Conservation (phyloP, 2,113 vertebrate species). For the Poicephalus gulielmi region DNA sequence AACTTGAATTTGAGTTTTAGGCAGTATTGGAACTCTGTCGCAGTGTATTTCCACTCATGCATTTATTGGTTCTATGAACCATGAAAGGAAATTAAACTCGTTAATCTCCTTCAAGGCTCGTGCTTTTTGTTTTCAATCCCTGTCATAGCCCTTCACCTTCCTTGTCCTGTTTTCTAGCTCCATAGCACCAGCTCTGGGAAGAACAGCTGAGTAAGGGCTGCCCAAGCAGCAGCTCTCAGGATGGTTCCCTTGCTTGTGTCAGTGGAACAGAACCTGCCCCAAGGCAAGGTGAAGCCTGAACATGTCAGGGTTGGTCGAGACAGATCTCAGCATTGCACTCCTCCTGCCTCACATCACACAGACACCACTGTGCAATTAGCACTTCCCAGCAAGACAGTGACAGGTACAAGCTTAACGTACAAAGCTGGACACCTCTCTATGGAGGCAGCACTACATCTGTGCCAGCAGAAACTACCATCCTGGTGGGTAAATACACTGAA, state of each 20-base stretch:
- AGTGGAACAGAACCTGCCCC: not conserved
- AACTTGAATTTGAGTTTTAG: conserved; percentile 42
- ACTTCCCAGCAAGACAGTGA: not conserved
- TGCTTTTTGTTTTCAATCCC: not conserved
- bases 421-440: not conserved
- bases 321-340: not conserved
- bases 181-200: not conserved
- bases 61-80: conserved; percentile 83
- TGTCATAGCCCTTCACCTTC: not conserved
- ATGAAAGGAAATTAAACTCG: conserved; percentile 71
- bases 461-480: not conserved
- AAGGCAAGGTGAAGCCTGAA: not conserved
- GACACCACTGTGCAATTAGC: not conserved
- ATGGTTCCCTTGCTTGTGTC: rapidly evolving
- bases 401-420: conserved; percentile 7
- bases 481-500: not conserved
- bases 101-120: not conserved
- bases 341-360: not conserved
- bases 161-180: not conserved
- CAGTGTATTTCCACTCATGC: conserved; percentile 52
- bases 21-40: conserved; percentile 63
- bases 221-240: not conserved
- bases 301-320: not conserved
- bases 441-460: rapidly evolving
- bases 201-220: not conserved